Evolutionary conservation across 2,113 vertebrate genomes (phyloP).

Genomic region (Gallinago paraguaiae): DNA sequence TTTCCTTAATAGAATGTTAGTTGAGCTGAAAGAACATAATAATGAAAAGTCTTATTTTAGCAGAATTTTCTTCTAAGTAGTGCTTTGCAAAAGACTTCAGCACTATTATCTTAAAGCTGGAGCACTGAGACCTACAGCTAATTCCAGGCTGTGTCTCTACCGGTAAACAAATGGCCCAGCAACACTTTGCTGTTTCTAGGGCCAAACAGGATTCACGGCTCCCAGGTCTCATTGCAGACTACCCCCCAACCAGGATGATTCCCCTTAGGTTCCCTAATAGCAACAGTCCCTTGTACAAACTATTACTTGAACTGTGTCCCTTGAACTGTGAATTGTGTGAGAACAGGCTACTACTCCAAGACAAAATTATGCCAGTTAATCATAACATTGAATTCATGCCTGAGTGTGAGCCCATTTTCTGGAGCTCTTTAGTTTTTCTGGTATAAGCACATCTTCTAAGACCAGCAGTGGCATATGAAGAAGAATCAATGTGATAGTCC

Average conservation of each 20-base stretch:
- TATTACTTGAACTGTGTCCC: neutral
- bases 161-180: neutral
- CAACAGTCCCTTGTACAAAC: neutral
- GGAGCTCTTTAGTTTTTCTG: neutral
- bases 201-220: neutral
- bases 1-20: neutral
- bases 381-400: neutral
- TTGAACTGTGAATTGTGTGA: neutral
- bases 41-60: neutral
- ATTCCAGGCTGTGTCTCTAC: neutral
- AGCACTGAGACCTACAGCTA: neutral
- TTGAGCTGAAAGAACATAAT: neutral
- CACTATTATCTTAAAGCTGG: neutral
- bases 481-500: neutral
- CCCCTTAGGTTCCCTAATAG: neutral
- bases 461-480: neutral
- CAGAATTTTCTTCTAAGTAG: neutral
- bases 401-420: neutral
- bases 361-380: neutral
- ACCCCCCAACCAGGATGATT: fast-evolving
- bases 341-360: neutral
- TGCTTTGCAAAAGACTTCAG: neutral
- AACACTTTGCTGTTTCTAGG: neutral
- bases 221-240: neutral
- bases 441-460: neutral